Evolutionary conservation across 2,113 vertebrate genomes (phyloP), one percentile per base, ranked within the genome.

Genomic region (Stigmatopora argus): DNA sequence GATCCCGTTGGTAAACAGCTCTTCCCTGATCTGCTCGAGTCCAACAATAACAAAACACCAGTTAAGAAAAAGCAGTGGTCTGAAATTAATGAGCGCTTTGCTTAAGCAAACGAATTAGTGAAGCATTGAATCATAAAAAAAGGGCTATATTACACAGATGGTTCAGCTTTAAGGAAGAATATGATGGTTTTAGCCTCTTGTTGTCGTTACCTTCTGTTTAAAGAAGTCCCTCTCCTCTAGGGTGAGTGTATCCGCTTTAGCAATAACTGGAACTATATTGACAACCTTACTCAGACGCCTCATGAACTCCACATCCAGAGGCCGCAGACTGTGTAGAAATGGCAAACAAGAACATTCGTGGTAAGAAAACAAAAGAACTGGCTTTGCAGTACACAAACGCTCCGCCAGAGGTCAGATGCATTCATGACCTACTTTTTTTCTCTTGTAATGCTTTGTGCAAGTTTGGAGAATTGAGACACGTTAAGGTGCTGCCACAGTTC

Each of bases 301-400:
- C 97, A 99, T 98, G 84, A 98, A 99, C 84, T 98, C 97, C 4
- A 98, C 95, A 82, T 99, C 97, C 23, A 99, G 77, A n/a, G 95
- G 96, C 67, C 97, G 88, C 49, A 98, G 93, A 73, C 97, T 98
- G 84, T 19, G 72, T 2, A 46, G 52, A 14, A 0, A 51, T 34
- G 23, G 13, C 71, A 14, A 70, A 4, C 34, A 65, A 17, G 21
- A 19, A 62, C 1, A 0, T 31, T 19, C 10, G 11, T 7, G 7
- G 11, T 56, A 56, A 13, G 53, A 6, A 4, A 0, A 3, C 13
- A 26, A 48, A 31, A 3, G 26, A 18, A 31, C 10, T 31, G 3
- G 6, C 31, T 10, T 1, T 35, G 23, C 21, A 63, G 62, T 63
- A 48, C 62, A 41, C 17, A 9, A 18, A 61, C 7, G 9, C 8